Conservation (phyloP, 1,140 invertebrate species). For the Drosophila kanapiae region DNA sequence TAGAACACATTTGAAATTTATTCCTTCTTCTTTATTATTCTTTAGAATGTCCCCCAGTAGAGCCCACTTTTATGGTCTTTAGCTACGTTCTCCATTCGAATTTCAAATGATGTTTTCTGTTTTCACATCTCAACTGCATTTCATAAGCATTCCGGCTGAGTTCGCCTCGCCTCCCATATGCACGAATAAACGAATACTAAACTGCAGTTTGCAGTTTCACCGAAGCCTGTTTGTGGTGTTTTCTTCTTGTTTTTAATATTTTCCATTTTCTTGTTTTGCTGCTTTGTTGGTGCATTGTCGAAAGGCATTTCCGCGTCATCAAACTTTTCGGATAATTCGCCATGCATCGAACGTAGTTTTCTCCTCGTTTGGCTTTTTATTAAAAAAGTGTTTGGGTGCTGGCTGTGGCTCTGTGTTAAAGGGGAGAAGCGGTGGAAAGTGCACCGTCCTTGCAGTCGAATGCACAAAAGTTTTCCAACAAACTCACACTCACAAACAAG, state of each 20-base stretch:
- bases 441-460: slow-evolving; percentile 67
- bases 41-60: not conserved
- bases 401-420: not conserved
- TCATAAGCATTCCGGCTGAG: slow-evolving; percentile 56
- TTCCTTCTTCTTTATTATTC: not conserved
- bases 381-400: slow-evolving; percentile 46
- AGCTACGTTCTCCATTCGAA: slow-evolving; percentile 15
- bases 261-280: slow-evolving; percentile 15
- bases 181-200: slow-evolving; percentile 46
- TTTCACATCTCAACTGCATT: slow-evolving; percentile 29
- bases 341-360: slow-evolving; percentile 52
- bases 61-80: not conserved
- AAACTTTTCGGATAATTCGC: slow-evolving; percentile 71
- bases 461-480: slow-evolving; percentile 65
- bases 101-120: slow-evolving; percentile 31
- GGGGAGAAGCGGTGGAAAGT: slow-evolving; percentile 28
- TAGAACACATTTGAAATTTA: not conserved
- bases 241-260: slow-evolving; percentile 19
- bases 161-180: slow-evolving; percentile 41
- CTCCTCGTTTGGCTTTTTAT: slow-evolving; percentile 62
- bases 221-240: slow-evolving; percentile 7
- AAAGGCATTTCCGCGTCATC: slow-evolving; percentile 69
- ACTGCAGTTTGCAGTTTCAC: slow-evolving; percentile 30
- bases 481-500: slow-evolving; percentile 23
- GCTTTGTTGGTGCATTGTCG: slow-evolving; percentile 48